These are phyloP conservation scores for Nothoprocta pentlandii DNA, from an alignment of 2,113 vertebrate species.

Conservation along the genomic window DNA sequence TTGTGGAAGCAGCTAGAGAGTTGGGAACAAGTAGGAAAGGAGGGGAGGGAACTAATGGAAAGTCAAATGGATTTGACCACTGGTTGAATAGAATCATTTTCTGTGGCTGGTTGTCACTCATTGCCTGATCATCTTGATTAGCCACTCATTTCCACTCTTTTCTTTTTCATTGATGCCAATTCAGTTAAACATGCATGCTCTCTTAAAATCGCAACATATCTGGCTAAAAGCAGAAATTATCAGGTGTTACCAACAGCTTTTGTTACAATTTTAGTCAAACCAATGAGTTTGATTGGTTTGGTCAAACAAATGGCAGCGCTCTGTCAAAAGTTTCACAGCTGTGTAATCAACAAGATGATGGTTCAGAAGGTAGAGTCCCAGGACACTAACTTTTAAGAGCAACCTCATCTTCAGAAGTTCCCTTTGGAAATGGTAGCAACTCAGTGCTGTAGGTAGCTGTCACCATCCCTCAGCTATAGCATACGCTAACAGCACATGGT, in stretches of 20 bases:
- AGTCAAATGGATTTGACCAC: background rate
- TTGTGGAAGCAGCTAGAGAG: accelerated
- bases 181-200: background rate
- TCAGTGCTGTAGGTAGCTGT: background rate
- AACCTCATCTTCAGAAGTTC: background rate
- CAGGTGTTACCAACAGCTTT: background rate
- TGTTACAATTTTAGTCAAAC: background rate
- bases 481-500: background rate
- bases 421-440: background rate
- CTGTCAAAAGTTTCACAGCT: background rate
- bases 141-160: background rate
- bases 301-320: background rate
- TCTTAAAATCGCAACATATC: background rate
- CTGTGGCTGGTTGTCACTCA: background rate
- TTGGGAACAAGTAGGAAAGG: background rate
- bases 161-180: background rate
- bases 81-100: background rate
- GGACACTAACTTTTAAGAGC: background rate
- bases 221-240: background rate
- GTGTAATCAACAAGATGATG: background rate
- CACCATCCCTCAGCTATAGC: background rate
- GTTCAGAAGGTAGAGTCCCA: accelerated
- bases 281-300: background rate
- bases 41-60: background rate
- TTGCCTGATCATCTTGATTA: background rate